phyloP scores from a whole-genome alignment of 2,797 vertebrate species.

The Helostoma temminkii region DNA sequence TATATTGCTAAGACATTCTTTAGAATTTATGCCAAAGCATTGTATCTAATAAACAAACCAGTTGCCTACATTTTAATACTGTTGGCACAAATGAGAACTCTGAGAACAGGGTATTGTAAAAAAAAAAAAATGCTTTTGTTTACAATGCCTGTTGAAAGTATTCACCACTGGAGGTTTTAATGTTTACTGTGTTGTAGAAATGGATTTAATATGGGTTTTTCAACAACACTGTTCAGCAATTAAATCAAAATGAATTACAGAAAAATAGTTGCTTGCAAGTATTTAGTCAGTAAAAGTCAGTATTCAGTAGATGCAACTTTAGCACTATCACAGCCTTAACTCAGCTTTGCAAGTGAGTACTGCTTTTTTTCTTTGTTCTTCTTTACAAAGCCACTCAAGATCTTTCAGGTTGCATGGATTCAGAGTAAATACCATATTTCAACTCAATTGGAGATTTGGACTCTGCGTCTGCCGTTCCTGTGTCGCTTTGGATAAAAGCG shows the following conservation, averaged over 20 bases:
- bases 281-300: background rate
- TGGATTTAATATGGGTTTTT: no score
- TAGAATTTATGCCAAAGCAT: background rate
- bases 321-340: background rate
- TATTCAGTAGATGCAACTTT: background rate
- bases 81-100: background rate
- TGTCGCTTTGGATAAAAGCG: no score
- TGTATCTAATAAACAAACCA: background rate
- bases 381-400: background rate
- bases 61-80: conserved; percentile 2
- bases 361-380: background rate
- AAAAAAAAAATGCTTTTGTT: background rate
- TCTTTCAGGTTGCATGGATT: background rate
- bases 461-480: no score
- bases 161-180: background rate
- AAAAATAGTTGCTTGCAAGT: background rate
- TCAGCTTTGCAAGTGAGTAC: background rate
- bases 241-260: background rate
- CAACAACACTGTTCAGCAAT: background rate
- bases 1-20: background rate
- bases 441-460: background rate
- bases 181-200: background rate
- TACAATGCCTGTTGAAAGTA: background rate
- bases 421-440: conserved; percentile 3
- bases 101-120: background rate